Evolutionary conservation across 2,797 vertebrate genomes (phyloP), one percentile per base, ranked within the genome.

Genomic region (Sphenopsis melanotis): DNA sequence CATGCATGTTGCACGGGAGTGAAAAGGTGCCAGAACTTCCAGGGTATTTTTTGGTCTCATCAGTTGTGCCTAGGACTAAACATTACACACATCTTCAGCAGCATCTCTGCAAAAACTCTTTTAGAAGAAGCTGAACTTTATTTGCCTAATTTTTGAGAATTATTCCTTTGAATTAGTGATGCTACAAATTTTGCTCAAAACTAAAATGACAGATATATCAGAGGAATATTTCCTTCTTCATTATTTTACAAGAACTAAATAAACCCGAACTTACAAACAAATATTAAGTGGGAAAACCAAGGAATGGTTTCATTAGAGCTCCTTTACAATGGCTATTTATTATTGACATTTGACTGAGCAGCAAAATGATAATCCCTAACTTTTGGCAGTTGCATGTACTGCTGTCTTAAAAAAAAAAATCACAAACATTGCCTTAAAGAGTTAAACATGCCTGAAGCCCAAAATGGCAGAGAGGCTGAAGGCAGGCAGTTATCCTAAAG

Each of bases 381-480:
- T 93, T 87, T 37, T 52, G 42, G n/a, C 53, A 60, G 26, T 78
- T 29, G 42, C 42, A 42, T 7, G 21, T 44, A 18, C 11, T 60
- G 32, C 12, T 68, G 5, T 68, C 44, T 83, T 5, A 29, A 46
- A 93, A 78, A 74, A 14, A 60, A 79, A 68, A 15, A 61, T 8
- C 9, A 2, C 24, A 34, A 60, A 18, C 6, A 0, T 53, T 83
- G 30, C 18, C 66, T 74, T 71, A 16, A 86, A 55, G 91, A 90
- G 61, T 70, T 89, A 89, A 91, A 68, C 3, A 8, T 7, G 47
- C 34, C 52, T 44, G 56, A 74, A 95, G 37, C 83, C 76, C 74
- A 91, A 95, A 91, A 95, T 81, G 85, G 80, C 74, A 91, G 88
- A 41, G 74, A 30, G 61, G 55, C 69, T 93, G 37, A 60, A 70